phyloP scores from a whole-genome alignment of 2,797 vertebrate species.

The Enteromius trimaculatus region DNA sequence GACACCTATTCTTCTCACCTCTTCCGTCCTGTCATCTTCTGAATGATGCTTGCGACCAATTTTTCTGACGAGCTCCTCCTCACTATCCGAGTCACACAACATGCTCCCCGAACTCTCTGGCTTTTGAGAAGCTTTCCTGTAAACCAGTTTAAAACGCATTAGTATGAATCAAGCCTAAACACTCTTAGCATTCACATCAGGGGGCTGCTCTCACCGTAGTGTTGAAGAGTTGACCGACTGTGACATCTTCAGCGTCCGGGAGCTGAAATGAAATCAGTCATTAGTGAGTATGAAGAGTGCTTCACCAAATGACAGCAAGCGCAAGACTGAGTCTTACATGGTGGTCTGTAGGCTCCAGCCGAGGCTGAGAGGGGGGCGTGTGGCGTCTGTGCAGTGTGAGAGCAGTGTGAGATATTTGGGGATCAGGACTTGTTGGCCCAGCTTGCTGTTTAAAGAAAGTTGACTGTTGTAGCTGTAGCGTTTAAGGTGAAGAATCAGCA shows the following conservation, averaged over 20 bases:
- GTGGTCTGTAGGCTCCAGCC: constrained; percentile 84
- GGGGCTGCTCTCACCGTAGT: constrained; percentile 67
- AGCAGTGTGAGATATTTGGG: constrained; percentile 92
- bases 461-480: constrained; percentile 97
- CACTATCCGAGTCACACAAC: constrained; percentile 90
- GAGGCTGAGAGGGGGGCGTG: constrained; percentile 85
- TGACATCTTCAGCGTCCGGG: constrained; percentile 90
- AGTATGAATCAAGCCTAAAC: background rate
- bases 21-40: constrained; percentile 77
- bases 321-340: constrained; percentile 75
- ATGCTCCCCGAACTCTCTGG: constrained; percentile 74
- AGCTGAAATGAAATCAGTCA: constrained; percentile 74
- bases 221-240: constrained; percentile 86
- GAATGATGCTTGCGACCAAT: constrained; percentile 78
- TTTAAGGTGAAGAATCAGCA: constrained; percentile 98
- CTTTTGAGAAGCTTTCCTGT: constrained; percentile 87
- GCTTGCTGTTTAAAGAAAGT: constrained; percentile 95
- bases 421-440: constrained; percentile 96
- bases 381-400: constrained; percentile 91
- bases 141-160: background rate
- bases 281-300: background rate
- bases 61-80: constrained; percentile 88
- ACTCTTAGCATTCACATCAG: background rate
- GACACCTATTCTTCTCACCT: constrained; percentile 63
- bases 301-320: background rate